Conservation (phyloP, 30 jellyfish, hydroid and myxozoan species). For the Pseudorhiza aurosa region DNA sequence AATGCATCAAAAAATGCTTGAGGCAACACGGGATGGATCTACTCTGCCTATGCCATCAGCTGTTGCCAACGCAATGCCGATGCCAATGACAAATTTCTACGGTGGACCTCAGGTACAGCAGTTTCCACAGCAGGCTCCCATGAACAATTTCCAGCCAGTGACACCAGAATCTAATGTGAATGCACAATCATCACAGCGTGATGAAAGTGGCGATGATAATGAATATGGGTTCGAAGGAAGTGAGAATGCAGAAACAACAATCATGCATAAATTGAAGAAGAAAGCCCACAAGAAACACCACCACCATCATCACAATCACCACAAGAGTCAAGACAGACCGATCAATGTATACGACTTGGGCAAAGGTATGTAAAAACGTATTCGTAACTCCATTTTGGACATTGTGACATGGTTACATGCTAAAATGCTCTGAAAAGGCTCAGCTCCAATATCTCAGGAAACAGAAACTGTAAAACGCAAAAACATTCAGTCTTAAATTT, state of each 20-base stretch:
- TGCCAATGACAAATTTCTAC: slow-evolving; percentile 14
- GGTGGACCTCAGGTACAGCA: slow-evolving; percentile 53
- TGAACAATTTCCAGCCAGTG: slow-evolving; percentile 28
- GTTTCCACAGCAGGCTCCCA: slow-evolving; percentile 1
- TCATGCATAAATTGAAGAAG: slow-evolving; percentile 51
- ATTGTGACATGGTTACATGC: too few species aligned
- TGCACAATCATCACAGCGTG: slow-evolving; percentile 57
- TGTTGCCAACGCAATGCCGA: slow-evolving; percentile 34
- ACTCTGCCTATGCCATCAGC: slow-evolving; percentile 67
- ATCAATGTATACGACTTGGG: slow-evolving; percentile 44
- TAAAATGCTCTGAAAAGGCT: too few species aligned
- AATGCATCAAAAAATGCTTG: slow-evolving; percentile 83
- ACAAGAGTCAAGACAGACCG: slow-evolving; percentile 14
- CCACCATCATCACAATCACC: slow-evolving; percentile 59
- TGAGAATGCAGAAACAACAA: slow-evolving; percentile 63
- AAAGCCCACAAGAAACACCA: slow-evolving; percentile 56
- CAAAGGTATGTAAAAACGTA: slow-evolving; percentile 53
- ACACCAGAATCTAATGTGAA: slow-evolving; percentile 29
- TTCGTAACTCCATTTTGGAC: too few species aligned
- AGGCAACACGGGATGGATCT: slow-evolving; percentile 79
- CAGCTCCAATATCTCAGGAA: too few species aligned
- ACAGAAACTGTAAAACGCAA: too few species aligned
- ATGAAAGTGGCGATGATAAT: slow-evolving; percentile 24
- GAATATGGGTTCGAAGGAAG: slow-evolving; percentile 49
- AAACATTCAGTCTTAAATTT: too few species aligned